phyloP scores from a whole-genome alignment of 2,113 vertebrate species.

The Apistogramma diplotaenia region DNA sequence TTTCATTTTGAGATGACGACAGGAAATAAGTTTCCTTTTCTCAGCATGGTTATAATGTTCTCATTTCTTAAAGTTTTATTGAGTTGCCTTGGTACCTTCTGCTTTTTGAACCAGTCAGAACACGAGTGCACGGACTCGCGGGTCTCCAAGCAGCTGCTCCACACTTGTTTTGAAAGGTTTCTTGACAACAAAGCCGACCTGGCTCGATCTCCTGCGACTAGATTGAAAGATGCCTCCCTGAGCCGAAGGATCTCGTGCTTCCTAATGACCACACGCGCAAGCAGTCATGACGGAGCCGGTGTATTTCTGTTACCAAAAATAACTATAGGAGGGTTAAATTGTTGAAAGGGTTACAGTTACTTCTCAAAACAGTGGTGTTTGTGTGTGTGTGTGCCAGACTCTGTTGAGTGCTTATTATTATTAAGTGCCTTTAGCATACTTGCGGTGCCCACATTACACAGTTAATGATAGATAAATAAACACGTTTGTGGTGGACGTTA shows the following conservation, averaged over 20 bases:
- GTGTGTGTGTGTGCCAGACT: not conserved
- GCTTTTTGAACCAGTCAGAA: not conserved
- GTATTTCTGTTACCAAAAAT: not conserved
- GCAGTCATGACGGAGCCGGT: not conserved
- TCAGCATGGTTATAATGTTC: not conserved
- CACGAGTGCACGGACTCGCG: not conserved
- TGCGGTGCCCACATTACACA: not conserved
- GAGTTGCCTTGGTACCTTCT: not conserved
- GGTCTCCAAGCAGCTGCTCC: conserved; percentile 46
- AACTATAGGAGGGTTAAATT: conserved; percentile 1
- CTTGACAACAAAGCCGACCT: conserved; percentile 52
- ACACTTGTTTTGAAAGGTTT: conserved; percentile 55
- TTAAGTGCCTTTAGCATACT: not conserved
- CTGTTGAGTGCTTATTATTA: not conserved
- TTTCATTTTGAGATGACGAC: not conserved
- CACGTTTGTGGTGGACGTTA: not conserved
- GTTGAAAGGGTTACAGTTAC: not conserved
- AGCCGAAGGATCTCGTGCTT: conserved; percentile 8
- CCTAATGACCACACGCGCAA: not conserved
- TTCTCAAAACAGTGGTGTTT: not conserved
- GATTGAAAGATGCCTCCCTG: conserved; percentile 32
- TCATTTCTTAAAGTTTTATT: not conserved
- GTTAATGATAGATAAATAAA: conserved; percentile 1
- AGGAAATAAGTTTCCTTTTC: not conserved
- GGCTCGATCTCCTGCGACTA: conserved; percentile 14